A percentile compares a stretch with the other conserved stretches of the same genome.
Conservation (phyloP, 2,888 invertebrate species). For the Tachina grossa region DNA sequence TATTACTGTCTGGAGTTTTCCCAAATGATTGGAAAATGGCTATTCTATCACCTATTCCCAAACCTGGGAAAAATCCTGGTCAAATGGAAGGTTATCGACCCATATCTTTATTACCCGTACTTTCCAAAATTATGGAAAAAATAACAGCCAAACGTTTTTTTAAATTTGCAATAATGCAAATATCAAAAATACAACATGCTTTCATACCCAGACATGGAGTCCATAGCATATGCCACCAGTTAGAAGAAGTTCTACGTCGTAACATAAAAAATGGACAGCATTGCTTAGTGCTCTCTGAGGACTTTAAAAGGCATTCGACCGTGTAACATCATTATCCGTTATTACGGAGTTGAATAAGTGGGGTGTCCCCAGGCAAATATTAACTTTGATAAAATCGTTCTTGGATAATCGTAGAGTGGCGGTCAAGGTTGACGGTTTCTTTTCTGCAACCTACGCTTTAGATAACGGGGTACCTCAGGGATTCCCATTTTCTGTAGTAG, state of each 20-base stretch:
- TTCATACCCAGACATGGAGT: background rate
- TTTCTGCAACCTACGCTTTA: background rate
- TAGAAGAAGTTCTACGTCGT: background rate
- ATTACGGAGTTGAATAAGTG: background rate
- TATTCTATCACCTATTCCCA: too few relatives aligned
- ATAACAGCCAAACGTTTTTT: background rate
- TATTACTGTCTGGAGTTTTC: too few relatives aligned
- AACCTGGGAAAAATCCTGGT: background rate
- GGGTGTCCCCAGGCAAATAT: background rate
- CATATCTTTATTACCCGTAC: background rate
- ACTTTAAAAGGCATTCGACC: conserved; percentile 20
- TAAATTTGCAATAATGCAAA: background rate
- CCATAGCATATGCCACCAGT: background rate
- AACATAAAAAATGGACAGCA: background rate
- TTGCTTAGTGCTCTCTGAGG: background rate
- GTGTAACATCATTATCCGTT: background rate
- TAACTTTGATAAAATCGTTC: background rate
- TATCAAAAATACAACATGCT: background rate
- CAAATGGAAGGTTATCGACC: background rate
- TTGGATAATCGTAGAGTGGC: background rate
- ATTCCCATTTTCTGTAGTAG: background rate
- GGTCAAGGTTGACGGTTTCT: too few relatives aligned
- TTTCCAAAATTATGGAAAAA: background rate
- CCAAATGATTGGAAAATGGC: too few relatives aligned
- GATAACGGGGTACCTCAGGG: background rate